Evolutionary conservation across 2,797 vertebrate genomes (phyloP).

Genomic region (Coregonus ussuriensis): DNA sequence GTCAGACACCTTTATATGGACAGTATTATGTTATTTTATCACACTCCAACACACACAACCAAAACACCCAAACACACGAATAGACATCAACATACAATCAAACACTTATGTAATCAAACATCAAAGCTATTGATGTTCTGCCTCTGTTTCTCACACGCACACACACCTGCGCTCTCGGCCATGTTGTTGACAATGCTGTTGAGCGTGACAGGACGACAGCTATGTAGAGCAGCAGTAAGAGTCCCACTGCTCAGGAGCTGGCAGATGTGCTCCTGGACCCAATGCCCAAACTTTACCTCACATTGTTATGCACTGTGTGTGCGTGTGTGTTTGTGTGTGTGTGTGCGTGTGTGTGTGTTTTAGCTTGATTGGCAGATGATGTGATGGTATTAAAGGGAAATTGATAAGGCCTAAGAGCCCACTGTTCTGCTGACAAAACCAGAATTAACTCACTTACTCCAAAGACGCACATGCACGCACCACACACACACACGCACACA

Average conservation of each 20-base stretch:
- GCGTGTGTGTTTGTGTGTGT: too few species aligned
- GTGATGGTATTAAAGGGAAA: not conserved
- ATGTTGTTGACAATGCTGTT: conserved; percentile 33
- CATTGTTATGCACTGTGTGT: conserved; percentile 23
- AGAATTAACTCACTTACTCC: not conserved
- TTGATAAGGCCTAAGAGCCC: not conserved
- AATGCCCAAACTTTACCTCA: conserved; percentile 26
- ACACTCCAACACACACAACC: not conserved
- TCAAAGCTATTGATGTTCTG: not conserved
- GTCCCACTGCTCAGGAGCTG: conserved; percentile 42
- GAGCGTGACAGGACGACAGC: conserved; percentile 38
- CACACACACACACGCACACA: conserved; percentile 21
- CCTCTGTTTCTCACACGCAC: not conserved
- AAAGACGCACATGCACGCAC: conserved; percentile 30
- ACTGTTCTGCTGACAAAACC: not conserved
- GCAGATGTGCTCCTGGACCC: conserved; percentile 57
- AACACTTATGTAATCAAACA: not conserved
- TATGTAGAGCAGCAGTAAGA: conserved; percentile 40
- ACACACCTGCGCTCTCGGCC: conserved; percentile 23
- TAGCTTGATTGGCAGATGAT: not conserved
- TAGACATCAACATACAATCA: not conserved
- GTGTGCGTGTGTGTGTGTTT: not conserved
- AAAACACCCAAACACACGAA: conserved; percentile 4
- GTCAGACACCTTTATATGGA: too few species aligned
- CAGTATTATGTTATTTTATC: not conserved